These are phyloP conservation scores for Caloenas nicobarica DNA, from an alignment of 2,113 vertebrate species.

Conservation along the genomic window DNA sequence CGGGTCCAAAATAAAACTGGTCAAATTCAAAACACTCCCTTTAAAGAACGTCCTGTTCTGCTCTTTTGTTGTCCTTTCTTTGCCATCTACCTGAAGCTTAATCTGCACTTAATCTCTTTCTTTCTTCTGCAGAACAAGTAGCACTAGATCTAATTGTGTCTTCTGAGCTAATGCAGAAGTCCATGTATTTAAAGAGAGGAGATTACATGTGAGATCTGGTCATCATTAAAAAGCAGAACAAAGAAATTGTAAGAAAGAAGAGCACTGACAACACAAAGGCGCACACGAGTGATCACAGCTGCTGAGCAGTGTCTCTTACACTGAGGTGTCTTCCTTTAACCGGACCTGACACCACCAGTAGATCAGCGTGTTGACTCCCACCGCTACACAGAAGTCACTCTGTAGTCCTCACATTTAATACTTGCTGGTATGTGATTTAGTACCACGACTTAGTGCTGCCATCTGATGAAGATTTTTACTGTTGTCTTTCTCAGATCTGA, in stretches of 20 bases:
- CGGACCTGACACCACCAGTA: not conserved
- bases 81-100: not conserved
- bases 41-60: not conserved
- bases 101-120: slow-evolving; percentile 33
- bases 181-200: not conserved
- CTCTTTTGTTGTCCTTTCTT: slow-evolving; percentile 4
- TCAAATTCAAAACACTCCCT: slow-evolving; percentile 6
- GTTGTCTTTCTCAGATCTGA: not conserved
- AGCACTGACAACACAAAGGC: not conserved
- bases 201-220: not conserved
- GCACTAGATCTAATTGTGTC: slow-evolving; percentile 34
- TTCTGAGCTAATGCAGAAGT: slow-evolving; percentile 33
- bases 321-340: not conserved
- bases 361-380: not conserved
- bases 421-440: not conserved
- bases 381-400: not conserved
- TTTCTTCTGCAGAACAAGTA: slow-evolving; percentile 44
- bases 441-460: not conserved
- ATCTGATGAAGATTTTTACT: not conserved
- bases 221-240: not conserved
- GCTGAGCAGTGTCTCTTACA: not conserved
- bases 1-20: not conserved
- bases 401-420: fast-evolving
- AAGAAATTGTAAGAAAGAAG: not conserved
- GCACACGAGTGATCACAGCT: not conserved